A percentile compares a stretch with the other conserved stretches of the same genome.
These are phyloP conservation scores for Vanessa tameamea DNA, from an alignment of 1,140 invertebrate species.

Conservation along the genomic window DNA sequence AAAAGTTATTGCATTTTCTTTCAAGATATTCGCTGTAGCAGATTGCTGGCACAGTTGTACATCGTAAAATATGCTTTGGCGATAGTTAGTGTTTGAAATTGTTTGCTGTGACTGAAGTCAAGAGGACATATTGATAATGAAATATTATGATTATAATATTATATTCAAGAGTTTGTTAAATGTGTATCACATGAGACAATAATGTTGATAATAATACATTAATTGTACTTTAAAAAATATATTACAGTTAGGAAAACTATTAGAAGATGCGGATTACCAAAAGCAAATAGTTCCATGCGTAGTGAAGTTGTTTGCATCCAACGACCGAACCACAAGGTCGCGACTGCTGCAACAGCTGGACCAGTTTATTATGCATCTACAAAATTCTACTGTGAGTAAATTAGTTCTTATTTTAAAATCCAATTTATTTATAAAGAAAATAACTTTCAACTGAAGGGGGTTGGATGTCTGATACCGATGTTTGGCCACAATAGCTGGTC, in stretches of 20 bases:
- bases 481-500: too few relatives aligned
- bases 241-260: conserved; percentile 90
- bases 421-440: not conserved
- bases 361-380: conserved; percentile 89
- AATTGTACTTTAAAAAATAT: not conserved
- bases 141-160: too few relatives aligned
- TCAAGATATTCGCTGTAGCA: too few relatives aligned
- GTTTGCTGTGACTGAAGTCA: too few relatives aligned
- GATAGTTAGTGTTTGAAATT: too few relatives aligned
- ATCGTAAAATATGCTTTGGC: too few relatives aligned
- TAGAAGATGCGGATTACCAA: conserved; percentile 96
- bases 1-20: too few relatives aligned
- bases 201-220: not conserved
- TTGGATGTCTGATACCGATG: too few relatives aligned
- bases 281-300: conserved; percentile 98
- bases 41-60: too few relatives aligned
- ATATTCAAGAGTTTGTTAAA: not conserved
- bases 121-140: too few relatives aligned
- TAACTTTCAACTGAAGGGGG: too few relatives aligned
- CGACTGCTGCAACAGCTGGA: conserved; percentile 95
- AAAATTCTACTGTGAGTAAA: conserved; percentile 77
- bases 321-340: conserved; percentile 96
- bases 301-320: conserved; percentile 97
- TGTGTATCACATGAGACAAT: not conserved
- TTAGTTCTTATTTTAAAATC: not conserved